Conservation (phyloP, 2,888 invertebrate species). For the Chloromyia formosa region DNA sequence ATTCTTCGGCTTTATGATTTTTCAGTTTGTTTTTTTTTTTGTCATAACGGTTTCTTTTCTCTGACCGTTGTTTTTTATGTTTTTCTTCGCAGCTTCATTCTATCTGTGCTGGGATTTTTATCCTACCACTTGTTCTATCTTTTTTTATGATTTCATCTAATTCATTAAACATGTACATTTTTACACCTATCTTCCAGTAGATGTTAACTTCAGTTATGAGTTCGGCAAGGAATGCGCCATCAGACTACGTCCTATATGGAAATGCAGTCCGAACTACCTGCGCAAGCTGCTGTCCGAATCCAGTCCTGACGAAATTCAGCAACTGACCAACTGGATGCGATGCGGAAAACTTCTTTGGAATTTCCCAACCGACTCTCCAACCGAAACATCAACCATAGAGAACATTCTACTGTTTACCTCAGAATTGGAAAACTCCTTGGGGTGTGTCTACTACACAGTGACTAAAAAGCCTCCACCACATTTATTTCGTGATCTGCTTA, state of each 20-base stretch:
- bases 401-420: slow-evolving; percentile 55
- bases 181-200: too few species aligned
- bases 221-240: slow-evolving; percentile 35
- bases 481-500: slow-evolving; percentile 64
- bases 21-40: too few species aligned
- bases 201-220: slow-evolving; percentile 36
- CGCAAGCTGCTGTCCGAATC: background rate
- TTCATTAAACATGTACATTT: too few species aligned
- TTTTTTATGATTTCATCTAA: too few species aligned
- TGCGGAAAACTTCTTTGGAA: background rate
- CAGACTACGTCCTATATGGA: slow-evolving; percentile 45
- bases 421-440: slow-evolving; percentile 55
- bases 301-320: too few species aligned
- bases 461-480: slow-evolving; percentile 58
- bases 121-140: too few species aligned
- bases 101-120: too few species aligned
- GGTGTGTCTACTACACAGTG: slow-evolving; percentile 54
- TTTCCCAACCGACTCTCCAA: slow-evolving; percentile 1
- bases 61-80: too few species aligned
- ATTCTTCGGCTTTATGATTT: too few species aligned
- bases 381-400: slow-evolving; percentile 51
- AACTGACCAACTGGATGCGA: slow-evolving; percentile 29
- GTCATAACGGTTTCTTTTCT: too few species aligned
- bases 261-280: background rate
- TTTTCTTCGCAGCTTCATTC: too few species aligned